These are phyloP conservation scores for Coelinius sp. DNA, from an alignment of 2,888 invertebrate species.

Conservation along the genomic window DNA sequence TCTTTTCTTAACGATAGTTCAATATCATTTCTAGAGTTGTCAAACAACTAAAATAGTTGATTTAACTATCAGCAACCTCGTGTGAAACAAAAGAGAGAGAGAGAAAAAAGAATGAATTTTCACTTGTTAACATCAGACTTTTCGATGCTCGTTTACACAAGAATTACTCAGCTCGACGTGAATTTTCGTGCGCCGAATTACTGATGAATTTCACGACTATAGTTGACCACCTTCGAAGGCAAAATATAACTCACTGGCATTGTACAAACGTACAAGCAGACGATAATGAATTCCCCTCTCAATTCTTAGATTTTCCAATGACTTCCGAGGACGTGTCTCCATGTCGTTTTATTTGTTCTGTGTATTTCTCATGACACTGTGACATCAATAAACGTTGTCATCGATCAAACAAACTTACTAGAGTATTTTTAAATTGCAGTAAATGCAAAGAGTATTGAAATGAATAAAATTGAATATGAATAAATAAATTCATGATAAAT, in stretches of 20 bases:
- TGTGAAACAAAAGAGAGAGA: not conserved
- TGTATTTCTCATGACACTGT: slow-evolving; percentile 20
- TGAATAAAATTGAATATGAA: no score
- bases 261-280: slow-evolving; percentile 24
- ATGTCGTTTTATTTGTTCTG: not conserved
- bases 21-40: no score
- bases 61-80: not conserved
- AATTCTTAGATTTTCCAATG: slow-evolving; percentile 21
- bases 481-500: not conserved
- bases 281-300: slow-evolving; percentile 29
- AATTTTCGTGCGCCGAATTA: slow-evolving; percentile 46
- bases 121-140: slow-evolving; percentile 5
- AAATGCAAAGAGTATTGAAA: not conserved
- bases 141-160: slow-evolving; percentile 43
- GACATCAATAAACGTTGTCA: slow-evolving; percentile 31
- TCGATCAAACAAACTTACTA: slow-evolving; percentile 33
- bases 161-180: slow-evolving; percentile 44
- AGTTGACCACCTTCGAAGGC: slow-evolving; percentile 39
- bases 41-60: not conserved
- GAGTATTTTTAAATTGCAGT: slow-evolving; percentile 32
- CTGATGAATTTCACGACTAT: slow-evolving; percentile 49
- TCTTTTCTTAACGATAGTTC: not conserved
- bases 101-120: not conserved
- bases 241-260: slow-evolving; percentile 18
- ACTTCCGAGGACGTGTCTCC: slow-evolving; percentile 23